Base-by-base conservation (phyloP, 2,797 vertebrate genomes). In the Myripristis jacobus region DNA sequence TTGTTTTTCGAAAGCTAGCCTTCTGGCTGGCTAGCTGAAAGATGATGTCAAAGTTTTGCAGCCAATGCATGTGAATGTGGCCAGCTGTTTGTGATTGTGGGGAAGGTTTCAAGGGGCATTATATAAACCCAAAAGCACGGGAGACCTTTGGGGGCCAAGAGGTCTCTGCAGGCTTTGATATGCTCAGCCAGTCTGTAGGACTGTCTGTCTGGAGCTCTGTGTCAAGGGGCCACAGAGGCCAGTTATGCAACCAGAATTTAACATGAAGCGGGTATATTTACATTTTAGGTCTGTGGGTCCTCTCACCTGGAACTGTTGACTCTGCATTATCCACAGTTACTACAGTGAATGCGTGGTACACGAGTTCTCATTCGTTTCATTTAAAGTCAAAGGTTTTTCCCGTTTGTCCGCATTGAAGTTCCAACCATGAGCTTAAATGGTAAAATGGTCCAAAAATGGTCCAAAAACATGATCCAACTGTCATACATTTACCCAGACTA, bases 31-130 rank as follows among this genome's bases (percentile, higher is more conserved):
- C 18, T 31, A 47, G 51, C 53, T 62, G 43, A 58, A 36, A 12
- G 6, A 54, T 79, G 57, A 91, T 57, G 70, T 89, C 85, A 83
- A 38, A 52, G 4, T 29, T 55, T 41, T 48, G 47, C 41, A 47
- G 44, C 48, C 22, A 38, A 29, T 71, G 66, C 70, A 68, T 88
- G 83, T 77, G 79, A 91, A 78, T 13, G 9, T 50, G 10, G 21
- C 25, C 91, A 91, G 82, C 76, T 92, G 90, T 85, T 92, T 88
- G 10, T 76, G 69, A 64, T 84, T 73, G 53, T 66, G 46, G 65
- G 67, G 74, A 56, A 24, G 21, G 21, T 27, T 63, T 58, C 84
- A 58, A 63, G 43, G 63, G 13, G 22, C 1, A 25, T 91, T 90
- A 83, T 31, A 19, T 85, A 87, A 81, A 73, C 5, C 15, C 1